Evolutionary conservation across 2,888 invertebrate genomes (phyloP).

Genomic region (Parnassius glacialis): DNA sequence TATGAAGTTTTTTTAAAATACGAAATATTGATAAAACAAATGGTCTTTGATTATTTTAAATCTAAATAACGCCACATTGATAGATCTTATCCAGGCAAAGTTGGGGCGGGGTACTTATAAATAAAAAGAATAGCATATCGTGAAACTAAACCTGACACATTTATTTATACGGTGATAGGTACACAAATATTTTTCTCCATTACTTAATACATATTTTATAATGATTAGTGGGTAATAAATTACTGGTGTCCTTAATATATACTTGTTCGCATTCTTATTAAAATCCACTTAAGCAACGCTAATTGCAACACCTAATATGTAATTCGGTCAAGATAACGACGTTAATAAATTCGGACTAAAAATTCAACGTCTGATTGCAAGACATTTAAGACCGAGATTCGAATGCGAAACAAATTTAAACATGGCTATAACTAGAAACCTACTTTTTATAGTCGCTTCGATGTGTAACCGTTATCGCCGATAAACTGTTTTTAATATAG

Average conservation of each 20-base stretch:
- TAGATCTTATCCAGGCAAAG: too few species aligned
- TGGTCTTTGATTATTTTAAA: too few species aligned
- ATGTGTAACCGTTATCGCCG: background rate
- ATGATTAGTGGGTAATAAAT: too few species aligned
- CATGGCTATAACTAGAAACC: constrained; percentile 2
- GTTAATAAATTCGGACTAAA: background rate
- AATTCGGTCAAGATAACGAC: constrained; percentile 3
- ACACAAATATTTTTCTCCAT: too few species aligned
- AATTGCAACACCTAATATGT: constrained; percentile 2
- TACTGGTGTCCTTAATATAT: constrained; percentile 1
- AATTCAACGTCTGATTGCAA: background rate
- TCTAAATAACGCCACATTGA: too few species aligned
- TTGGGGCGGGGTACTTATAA: too few species aligned
- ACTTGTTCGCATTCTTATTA: background rate
- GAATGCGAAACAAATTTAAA: constrained; percentile 3
- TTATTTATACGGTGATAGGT: too few species aligned
- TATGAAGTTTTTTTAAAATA: too few species aligned
- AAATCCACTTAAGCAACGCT: background rate
- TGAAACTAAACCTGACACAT: too few species aligned
- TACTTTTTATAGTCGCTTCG: background rate
- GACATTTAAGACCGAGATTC: background rate
- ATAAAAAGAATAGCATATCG: too few species aligned
- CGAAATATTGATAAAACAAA: too few species aligned
- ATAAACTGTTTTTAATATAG: background rate
- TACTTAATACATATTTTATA: too few species aligned